Conservation (phyloP, 2,797 vertebrate species). For the Cichlasoma orientale region DNA sequence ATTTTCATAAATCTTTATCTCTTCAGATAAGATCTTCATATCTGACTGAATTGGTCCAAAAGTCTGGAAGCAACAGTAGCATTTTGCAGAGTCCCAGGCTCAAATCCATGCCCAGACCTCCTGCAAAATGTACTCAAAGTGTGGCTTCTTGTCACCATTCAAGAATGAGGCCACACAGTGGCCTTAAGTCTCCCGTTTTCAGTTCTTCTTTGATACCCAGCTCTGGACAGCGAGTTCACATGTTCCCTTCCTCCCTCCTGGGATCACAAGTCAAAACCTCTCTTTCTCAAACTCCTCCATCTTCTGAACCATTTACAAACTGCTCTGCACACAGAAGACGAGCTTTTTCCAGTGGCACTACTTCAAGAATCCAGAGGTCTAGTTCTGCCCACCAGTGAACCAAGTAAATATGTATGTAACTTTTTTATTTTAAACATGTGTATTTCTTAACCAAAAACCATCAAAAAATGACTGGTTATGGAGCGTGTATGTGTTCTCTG, state of each 20-base stretch:
- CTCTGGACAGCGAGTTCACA: slow-evolving; percentile 33
- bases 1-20: slow-evolving; percentile 19
- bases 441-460: background rate
- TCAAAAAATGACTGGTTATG: background rate
- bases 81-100: slow-evolving; percentile 46
- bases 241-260: slow-evolving; percentile 57
- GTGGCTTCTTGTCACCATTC: slow-evolving; percentile 20
- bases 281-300: slow-evolving; percentile 42
- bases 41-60: slow-evolving; percentile 33
- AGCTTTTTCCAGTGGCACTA: slow-evolving; percentile 56
- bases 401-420: background rate
- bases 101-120: slow-evolving; percentile 48
- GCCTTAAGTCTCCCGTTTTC: slow-evolving; percentile 10
- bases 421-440: background rate
- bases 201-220: slow-evolving; percentile 9
- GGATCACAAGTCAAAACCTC: slow-evolving; percentile 8
- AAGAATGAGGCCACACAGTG: slow-evolving; percentile 19
- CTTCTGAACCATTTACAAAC: slow-evolving; percentile 36
- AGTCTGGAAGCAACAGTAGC: slow-evolving; percentile 27
- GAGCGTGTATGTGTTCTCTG: background rate
- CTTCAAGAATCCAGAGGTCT: slow-evolving; percentile 51
- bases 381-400: background rate
- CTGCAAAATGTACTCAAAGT: slow-evolving; percentile 27
- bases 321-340: slow-evolving; percentile 22
- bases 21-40: slow-evolving; percentile 25